These are phyloP conservation scores for Pammene aurita DNA, from an alignment of 2,888 invertebrate genomes.

Conservation along the genomic window DNA sequence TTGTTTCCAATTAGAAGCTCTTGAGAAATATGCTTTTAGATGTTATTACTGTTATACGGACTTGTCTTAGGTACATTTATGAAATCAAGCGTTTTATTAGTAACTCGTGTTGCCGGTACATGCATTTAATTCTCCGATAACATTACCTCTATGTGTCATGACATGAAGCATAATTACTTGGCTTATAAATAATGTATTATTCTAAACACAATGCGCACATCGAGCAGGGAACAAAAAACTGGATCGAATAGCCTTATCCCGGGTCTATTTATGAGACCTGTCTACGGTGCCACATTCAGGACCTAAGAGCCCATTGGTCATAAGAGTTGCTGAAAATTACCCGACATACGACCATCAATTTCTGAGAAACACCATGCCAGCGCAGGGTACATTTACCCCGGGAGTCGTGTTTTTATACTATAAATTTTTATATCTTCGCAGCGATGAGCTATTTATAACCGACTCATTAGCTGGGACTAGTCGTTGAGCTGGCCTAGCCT, in stretches of 20 bases:
- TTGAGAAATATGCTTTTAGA: too few species aligned
- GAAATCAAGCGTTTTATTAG: slow-evolving; percentile 7
- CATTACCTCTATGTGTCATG: slow-evolving; percentile 32
- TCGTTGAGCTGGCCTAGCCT: slow-evolving; percentile 44
- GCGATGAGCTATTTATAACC: slow-evolving; percentile 56
- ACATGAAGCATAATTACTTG: slow-evolving; percentile 27
- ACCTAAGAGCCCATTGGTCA: not conserved
- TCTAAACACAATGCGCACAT: slow-evolving; percentile 45
- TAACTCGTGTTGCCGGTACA: slow-evolving; percentile 16
- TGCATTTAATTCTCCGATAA: slow-evolving; percentile 22
- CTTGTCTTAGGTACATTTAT: not conserved
- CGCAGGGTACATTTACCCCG: slow-evolving; percentile 55
- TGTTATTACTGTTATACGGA: not conserved
- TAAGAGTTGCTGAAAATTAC: not conserved
- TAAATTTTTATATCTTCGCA: slow-evolving; percentile 53
- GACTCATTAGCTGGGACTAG: slow-evolving; percentile 56
- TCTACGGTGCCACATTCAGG: slow-evolving; percentile 5
- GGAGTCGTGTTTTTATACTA: slow-evolving; percentile 53
- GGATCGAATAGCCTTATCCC: slow-evolving; percentile 51
- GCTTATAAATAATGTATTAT: slow-evolving; percentile 44
- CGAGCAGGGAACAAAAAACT: slow-evolving; percentile 51
- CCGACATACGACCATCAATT: slow-evolving; percentile 26
- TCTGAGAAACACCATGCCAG: slow-evolving; percentile 47
- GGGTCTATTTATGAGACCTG: slow-evolving; percentile 54
- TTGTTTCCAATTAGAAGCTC: too few species aligned